Evolutionary conservation across 2,888 invertebrate genomes (phyloP).

Genomic region (Calameuta pallipes): DNA sequence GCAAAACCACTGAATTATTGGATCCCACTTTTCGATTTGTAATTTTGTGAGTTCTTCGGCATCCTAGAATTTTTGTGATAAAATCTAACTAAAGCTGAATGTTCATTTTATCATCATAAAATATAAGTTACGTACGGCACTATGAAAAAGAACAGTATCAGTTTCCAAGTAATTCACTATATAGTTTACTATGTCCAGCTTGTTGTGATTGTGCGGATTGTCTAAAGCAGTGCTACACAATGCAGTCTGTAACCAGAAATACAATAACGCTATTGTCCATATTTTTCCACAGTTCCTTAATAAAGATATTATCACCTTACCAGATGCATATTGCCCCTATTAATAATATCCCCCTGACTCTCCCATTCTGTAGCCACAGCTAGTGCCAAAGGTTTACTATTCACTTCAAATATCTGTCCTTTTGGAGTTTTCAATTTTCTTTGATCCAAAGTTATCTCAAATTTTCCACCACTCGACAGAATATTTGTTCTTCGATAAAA

Average conservation of each 20-base stretch:
- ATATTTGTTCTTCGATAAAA: conserved; percentile 82
- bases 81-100: conserved; percentile 7
- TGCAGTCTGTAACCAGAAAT: conserved; percentile 74
- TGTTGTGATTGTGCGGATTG: conserved; percentile 86
- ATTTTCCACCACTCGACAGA: conserved; percentile 76
- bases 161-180: conserved; percentile 84
- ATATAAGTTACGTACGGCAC: conserved; percentile 41
- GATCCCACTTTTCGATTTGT: conserved; percentile 89
- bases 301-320: conserved; percentile 67
- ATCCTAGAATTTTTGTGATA: conserved; percentile 69
- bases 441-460: conserved; percentile 90
- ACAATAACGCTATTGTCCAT: not conserved
- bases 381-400: conserved; percentile 88
- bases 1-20: conserved; percentile 90
- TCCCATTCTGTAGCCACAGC: conserved; percentile 97
- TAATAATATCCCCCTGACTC: conserved; percentile 81
- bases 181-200: conserved; percentile 80
- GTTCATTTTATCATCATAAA: not conserved
- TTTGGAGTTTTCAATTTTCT: conserved; percentile 90
- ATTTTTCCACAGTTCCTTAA: conserved; percentile 18
- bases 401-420: conserved; percentile 80
- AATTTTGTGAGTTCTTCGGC: conserved; percentile 80
- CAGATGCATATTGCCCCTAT: conserved; percentile 88
- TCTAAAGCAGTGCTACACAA: conserved; percentile 92
- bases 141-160: conserved; percentile 84